phyloP scores from a whole-genome alignment of 1,140 invertebrate species.

The Wiebesia pumilae region DNA sequence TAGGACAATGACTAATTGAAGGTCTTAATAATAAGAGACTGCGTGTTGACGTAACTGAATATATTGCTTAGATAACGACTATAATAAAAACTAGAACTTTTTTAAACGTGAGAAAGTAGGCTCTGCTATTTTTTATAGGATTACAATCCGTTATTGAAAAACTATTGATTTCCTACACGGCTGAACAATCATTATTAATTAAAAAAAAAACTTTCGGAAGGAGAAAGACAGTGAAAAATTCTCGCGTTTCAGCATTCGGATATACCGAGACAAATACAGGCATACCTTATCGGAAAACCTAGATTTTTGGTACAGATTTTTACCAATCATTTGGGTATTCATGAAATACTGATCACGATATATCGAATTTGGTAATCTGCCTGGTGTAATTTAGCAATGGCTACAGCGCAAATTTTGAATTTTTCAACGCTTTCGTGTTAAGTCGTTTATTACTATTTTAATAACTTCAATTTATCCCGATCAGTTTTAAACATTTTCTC shows the following conservation, averaged over 20 bases:
- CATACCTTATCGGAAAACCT: too few species aligned
- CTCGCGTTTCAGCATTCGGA: too few species aligned
- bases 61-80: constrained; percentile 8
- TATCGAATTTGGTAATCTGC: too few species aligned
- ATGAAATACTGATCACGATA: background rate
- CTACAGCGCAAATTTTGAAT: background rate
- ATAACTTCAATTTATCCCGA: background rate
- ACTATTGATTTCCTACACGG: background rate
- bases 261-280: too few species aligned
- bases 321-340: background rate
- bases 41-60: background rate
- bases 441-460: background rate
- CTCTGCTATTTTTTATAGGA: background rate
- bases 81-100: constrained; percentile 2
- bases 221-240: background rate
- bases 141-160: background rate
- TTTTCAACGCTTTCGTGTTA: background rate
- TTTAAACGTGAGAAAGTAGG: background rate
- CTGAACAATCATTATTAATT: background rate
- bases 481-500: background rate
- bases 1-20: constrained; percentile 10
- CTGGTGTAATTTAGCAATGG: background rate
- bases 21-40: constrained; percentile 1
- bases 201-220: background rate
- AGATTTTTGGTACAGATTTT: too few species aligned